A percentile compares a stretch with the other conserved stretches of the same genome.
phyloP scores from a whole-genome alignment of 2,888 invertebrate genomes.

The Nephrotoma appendiculata region DNA sequence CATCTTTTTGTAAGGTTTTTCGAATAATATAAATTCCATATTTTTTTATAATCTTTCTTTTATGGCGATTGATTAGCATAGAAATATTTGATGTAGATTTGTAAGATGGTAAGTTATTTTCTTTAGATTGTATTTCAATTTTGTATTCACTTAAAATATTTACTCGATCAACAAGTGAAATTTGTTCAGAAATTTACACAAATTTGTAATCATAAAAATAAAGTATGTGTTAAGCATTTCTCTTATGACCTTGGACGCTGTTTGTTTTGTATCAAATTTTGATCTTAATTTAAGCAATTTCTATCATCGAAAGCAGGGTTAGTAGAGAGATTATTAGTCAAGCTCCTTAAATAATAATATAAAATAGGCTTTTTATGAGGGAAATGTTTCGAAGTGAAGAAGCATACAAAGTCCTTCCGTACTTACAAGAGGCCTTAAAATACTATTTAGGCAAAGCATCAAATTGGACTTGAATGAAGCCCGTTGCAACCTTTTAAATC shows the following conservation, averaged over 20 bases:
- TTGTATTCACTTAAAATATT: background rate
- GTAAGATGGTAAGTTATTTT: background rate
- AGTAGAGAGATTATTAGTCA: too few species aligned
- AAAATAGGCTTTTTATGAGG: too few species aligned
- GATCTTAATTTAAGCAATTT: too few species aligned
- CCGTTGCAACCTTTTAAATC: too few species aligned
- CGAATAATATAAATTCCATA: background rate
- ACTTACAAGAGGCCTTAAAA: too few species aligned
- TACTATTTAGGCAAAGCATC: too few species aligned
- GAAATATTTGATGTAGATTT: background rate
- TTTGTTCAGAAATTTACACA: background rate
- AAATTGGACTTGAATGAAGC: too few species aligned
- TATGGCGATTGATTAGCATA: background rate
- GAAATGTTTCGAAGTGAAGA: too few species aligned
- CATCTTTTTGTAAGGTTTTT: background rate
- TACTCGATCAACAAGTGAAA: background rate
- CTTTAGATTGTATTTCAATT: background rate
- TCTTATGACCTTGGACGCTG: background rate
- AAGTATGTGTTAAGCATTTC: too few species aligned
- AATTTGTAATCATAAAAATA: background rate
- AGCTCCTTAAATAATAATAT: too few species aligned
- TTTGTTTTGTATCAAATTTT: background rate
- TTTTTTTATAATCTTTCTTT: background rate
- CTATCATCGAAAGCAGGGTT: too few species aligned
- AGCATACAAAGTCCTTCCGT: too few species aligned